Base-by-base conservation (phyloP, 2,888 invertebrate species). In the Pharmacophagus antenor region DNA sequence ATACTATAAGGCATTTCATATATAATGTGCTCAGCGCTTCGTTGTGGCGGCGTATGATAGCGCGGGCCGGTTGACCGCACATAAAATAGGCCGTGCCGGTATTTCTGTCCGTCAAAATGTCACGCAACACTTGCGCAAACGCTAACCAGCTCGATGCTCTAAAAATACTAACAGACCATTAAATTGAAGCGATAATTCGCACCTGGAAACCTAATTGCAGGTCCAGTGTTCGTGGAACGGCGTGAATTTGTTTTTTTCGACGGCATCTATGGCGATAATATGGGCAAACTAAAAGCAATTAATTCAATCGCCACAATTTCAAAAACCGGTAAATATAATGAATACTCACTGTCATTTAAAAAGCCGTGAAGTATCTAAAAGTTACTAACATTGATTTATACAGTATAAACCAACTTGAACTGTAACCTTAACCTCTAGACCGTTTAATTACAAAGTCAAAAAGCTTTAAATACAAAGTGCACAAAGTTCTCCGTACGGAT, bases 21-120 rank as follows among this genome's bases (percentile, higher is more conserved):
- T 51, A 52, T 22, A 22, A 15, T 22, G 15, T 17, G 42, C 6
- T 44, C 47, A 55, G 21, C 47, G 18, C 21, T 17, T 22, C 55
- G 55, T 10, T 37, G 7, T 21, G 41, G 20, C 56, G 50, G 42
- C 20, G 42, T 25, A 49, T 56, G 60, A 60, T 57, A 60, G 57
- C 25, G 53, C 53, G 46, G 21, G 48, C 60, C 47, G 53, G 46
- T 49, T 54, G 56, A 56, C 50, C 58, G 53, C 59, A 56, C 54
- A 51, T 49, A 55, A 72, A 69, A 69, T 70, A 75, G 74, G 70
- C 67, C 70, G 70, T 67, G 69, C 71, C 78, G 84, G 86, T 88
- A 88, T 88, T 88, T 85, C 82, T 80, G 88, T 82, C 67, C 82
- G 74, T 79, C 80, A 82, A 87, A 88, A 88, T 88, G 88, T 88